Evolutionary conservation across 2,888 invertebrate species (phyloP), one percentile per base, ranked within the genome.

Genomic region (Rhodophaea formosa): DNA sequence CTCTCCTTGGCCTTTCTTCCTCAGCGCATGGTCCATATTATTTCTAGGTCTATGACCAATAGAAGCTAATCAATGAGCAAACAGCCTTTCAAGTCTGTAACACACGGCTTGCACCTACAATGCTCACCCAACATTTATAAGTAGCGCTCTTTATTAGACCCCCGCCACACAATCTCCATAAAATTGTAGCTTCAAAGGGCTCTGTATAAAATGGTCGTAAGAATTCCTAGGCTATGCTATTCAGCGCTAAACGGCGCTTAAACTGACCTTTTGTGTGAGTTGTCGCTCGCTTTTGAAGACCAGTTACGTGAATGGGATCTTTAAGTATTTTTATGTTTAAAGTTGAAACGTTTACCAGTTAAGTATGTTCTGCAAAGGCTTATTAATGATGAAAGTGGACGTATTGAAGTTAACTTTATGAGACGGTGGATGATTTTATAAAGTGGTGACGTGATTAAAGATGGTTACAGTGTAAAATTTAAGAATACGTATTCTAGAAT

Each of bases 211-310:
- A 51, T 51, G 51, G 15, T 32, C 10, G 51, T 7, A 45, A 47
- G 15, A 49, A 32, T 32, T 16, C 17, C 32, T 12, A 10, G 17
- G 32, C 51, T 35, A 23, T 23, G 10, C 39, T 39, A 51, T 51
- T 51, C 51, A 51, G 17, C 10, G 35, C 17, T 51, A 51, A 51
- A 12, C 51, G 51, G 12, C n/a, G 35, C 35, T 51, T 51, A 16
- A 51, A 35, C 51, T 51, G 51, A 51, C 17, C 51, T 51, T 49
- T 51, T 51, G 51, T 35, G 12, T 51, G 51, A 35, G 32, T 35
- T 35, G 51, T 35, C 51, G 51, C 32, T 51, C 47, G 44, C 30
- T 30, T 49, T 12, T 15, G n/a, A 39, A 35, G 51, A 51, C 35
- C 12, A n/a, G 49, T 51, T 51, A 51, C 51, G 35, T 51, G 51